phyloP scores from a whole-genome alignment of 2,888 invertebrate genomes.

The Exocentrus adspersus region DNA sequence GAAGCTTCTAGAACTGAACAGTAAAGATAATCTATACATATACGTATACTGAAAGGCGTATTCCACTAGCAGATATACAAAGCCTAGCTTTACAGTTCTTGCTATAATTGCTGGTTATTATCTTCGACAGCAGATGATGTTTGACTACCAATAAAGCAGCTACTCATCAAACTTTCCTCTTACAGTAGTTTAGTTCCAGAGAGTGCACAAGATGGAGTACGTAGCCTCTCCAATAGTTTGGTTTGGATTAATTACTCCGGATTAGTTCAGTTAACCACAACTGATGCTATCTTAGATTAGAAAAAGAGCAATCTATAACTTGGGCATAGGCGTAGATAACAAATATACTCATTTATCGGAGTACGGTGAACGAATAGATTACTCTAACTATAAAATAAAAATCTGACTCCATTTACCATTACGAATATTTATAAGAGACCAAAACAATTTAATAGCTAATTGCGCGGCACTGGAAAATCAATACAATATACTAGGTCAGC shows the following conservation, averaged over 20 bases:
- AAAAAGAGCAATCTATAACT: too few relatives aligned
- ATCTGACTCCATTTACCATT: too few relatives aligned
- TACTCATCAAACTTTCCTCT: neutral
- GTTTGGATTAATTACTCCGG: neutral
- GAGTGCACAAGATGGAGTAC: neutral
- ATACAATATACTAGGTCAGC: too few relatives aligned
- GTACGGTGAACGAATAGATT: too few relatives aligned
- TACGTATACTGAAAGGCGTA: neutral
- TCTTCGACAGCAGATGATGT: neutral
- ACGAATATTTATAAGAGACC: too few relatives aligned
- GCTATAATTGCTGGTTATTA: neutral
- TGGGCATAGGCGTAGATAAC: too few relatives aligned
- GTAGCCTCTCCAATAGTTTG: neutral
- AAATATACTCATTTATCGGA: too few relatives aligned
- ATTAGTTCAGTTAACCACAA: neutral
- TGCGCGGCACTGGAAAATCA: too few relatives aligned
- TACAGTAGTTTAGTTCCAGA: neutral
- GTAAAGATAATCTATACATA: too few relatives aligned
- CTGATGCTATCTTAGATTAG: neutral
- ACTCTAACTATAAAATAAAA: too few relatives aligned
- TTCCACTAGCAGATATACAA: neutral
- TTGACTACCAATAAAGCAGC: neutral
- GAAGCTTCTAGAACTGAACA: neutral
- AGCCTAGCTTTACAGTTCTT: neutral
- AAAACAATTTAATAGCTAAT: too few relatives aligned